phyloP scores from a whole-genome alignment of 2,113 vertebrate species.

The Anoplopoma fimbria region DNA sequence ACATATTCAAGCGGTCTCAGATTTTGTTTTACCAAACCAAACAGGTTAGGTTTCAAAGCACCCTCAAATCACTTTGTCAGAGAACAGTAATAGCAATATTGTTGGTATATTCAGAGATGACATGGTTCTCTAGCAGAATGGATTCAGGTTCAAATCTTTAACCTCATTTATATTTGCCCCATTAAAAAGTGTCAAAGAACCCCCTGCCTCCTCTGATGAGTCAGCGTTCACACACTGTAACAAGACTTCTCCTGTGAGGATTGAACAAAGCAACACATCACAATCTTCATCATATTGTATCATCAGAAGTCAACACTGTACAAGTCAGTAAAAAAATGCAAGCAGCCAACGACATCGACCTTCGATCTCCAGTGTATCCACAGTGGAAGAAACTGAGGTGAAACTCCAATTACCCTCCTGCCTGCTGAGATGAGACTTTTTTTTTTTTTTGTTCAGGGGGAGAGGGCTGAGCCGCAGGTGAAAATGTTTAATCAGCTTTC shows the following conservation, averaged over 20 bases:
- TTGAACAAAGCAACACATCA: not conserved
- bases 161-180: slow-evolving; percentile 3
- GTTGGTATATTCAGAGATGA: not conserved
- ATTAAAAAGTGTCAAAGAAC: slow-evolving; percentile 17
- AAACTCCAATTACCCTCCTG: slow-evolving; percentile 67
- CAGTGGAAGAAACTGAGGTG: slow-evolving; percentile 37
- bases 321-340: not conserved
- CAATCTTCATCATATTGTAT: slow-evolving; percentile 4
- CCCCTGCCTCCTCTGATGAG: not conserved
- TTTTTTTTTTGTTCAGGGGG: slow-evolving; percentile 12
- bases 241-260: not conserved
- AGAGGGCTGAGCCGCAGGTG: slow-evolving; percentile 43
- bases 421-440: slow-evolving; percentile 44
- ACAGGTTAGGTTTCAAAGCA: not conserved
- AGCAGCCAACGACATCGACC: slow-evolving; percentile 13
- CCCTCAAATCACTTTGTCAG: not conserved
- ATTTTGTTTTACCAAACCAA: not conserved
- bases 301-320: not conserved
- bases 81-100: not conserved
- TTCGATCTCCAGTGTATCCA: slow-evolving; percentile 17
- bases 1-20: not conserved
- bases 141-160: not conserved
- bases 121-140: not conserved
- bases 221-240: not conserved
- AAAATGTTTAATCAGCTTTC: slow-evolving; percentile 68